Conservation (phyloP, 2,113 vertebrate species). For the Ameiurus melas region DNA sequence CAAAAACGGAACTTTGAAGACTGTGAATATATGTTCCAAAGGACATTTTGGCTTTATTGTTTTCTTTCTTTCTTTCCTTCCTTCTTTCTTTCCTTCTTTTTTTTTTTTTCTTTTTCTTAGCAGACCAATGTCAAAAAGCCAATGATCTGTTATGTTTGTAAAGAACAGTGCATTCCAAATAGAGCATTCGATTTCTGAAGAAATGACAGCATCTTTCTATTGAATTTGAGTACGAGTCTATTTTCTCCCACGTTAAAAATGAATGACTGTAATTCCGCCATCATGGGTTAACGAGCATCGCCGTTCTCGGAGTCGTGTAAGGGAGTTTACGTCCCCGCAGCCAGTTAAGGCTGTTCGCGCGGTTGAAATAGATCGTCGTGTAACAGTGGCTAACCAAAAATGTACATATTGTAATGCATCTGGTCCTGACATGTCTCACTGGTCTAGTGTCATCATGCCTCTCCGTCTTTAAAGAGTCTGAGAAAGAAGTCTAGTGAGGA, state of each 20-base stretch:
- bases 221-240: constrained; percentile 72
- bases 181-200: constrained; percentile 75
- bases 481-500: constrained; percentile 68
- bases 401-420: constrained; percentile 75
- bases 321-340: constrained; percentile 67
- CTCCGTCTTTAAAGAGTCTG: constrained; percentile 70
- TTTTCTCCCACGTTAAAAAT: constrained; percentile 64
- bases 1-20: constrained; percentile 96
- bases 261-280: constrained; percentile 84
- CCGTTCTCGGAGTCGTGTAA: constrained; percentile 63
- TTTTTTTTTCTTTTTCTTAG: constrained; percentile 75
- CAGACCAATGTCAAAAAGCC: constrained; percentile 83
- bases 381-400: constrained; percentile 80
- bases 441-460: constrained; percentile 69
- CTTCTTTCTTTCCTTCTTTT: constrained; percentile 73
- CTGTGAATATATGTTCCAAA: constrained; percentile 93
- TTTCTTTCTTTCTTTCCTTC: constrained; percentile 74
- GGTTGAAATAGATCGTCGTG: constrained; percentile 71
- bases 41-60: constrained; percentile 76
- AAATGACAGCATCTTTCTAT: constrained; percentile 81
- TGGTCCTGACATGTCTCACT: constrained; percentile 72
- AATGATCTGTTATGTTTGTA: constrained; percentile 79
- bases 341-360: constrained; percentile 69
- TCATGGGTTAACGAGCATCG: constrained; percentile 75
- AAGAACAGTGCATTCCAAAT: constrained; percentile 88